Evolutionary conservation across 2,113 vertebrate species (phyloP), one percentile per base, ranked within the genome.

Genomic region (Pteronura brasiliensis): DNA sequence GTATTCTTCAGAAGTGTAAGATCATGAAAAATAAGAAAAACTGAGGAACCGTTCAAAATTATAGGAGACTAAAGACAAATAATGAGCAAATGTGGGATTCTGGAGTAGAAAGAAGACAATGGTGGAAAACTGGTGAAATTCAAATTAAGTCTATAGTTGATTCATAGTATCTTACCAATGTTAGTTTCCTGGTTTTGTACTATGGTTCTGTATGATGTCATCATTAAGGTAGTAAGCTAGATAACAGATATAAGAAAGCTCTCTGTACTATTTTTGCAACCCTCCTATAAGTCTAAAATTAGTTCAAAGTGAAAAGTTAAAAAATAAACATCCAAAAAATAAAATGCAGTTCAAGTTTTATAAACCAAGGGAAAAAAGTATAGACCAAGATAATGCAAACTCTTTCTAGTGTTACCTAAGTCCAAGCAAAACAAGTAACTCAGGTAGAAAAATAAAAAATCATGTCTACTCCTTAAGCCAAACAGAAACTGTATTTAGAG

Each of bases 401-500:
- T 93, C 27, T 34, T 91, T 57, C 77, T 49, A 88, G 55, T 39
- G 23, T 55, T 79, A 44, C 23, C 23, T 39, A 86, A 90, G 55
- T 49, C 63, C 44, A 63, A 91, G 42, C 57, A 92, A 92, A 90
- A 93, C 47, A 95, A 96, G 85, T 77, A 97, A 95, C 69, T 84
- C 80, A 88, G 25, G n/a, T 29, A 79, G 57, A 94, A 92, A 91
- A 97, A 95, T 69, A 42, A 90, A 95, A 96, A 94, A 61, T 57
- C 61, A 86, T 34, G 23, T 65, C 79, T 72, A 74, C 47, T 93
- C 74, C 72, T 72, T 83, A 92, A 82, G 55, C 77, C 72, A 83
- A 97, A 92, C 39, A 91, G 67, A 91, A 93, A 80, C 82, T 93
- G 49, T 93, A 88, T 85, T 88, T 82, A 90, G 76, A 95, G n/a